A percentile compares a stretch with the other conserved stretches of the same genome.
Conservation (phyloP, 2,797 vertebrate species). For the Cyprinodon diabolis region DNA sequence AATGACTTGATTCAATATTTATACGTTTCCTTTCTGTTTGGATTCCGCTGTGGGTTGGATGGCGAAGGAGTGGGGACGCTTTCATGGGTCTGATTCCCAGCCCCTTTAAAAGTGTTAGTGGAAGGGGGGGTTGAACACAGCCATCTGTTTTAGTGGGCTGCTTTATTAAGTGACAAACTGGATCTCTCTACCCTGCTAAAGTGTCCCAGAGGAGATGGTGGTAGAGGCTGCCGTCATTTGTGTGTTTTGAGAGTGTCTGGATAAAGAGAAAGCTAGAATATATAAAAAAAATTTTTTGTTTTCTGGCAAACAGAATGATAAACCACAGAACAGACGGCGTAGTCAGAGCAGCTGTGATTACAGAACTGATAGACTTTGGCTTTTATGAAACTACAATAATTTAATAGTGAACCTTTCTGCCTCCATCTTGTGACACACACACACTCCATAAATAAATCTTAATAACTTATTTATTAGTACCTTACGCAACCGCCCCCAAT, state of each 20-base stretch:
- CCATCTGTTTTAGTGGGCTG: conserved; percentile 77
- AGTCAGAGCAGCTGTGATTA: conserved; percentile 24
- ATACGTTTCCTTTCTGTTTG: conserved; percentile 70
- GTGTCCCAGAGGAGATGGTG: conserved; percentile 62
- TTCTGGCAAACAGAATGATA: conserved; percentile 29
- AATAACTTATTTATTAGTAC: conserved; percentile 57
- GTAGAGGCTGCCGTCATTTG: conserved; percentile 32
- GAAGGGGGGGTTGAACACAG: conserved; percentile 64
- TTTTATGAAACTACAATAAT: conserved; percentile 54
- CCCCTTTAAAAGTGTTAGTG: conserved; percentile 57
- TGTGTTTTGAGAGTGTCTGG: not conserved
- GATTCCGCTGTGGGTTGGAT: conserved; percentile 42
- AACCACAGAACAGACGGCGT: conserved; percentile 16
- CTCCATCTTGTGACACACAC: conserved; percentile 39
- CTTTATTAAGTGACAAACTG: conserved; percentile 82
- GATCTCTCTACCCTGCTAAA: conserved; percentile 72
- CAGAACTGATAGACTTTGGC: conserved; percentile 35
- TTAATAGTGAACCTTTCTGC: conserved; percentile 44
- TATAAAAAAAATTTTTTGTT: conserved; percentile 1
- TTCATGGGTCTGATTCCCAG: conserved; percentile 62
- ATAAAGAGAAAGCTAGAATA: conserved; percentile 10
- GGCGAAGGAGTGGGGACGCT: conserved; percentile 28
- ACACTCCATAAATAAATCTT: conserved; percentile 51
- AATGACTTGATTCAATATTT: conserved; percentile 71
- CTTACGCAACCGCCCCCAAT: conserved; percentile 32